Percentiles rank a stretch among this genome's conserved stretches.
phyloP scores from a whole-genome alignment of 2,888 invertebrate genomes.

The Mongoloraphidia duomilia region DNA sequence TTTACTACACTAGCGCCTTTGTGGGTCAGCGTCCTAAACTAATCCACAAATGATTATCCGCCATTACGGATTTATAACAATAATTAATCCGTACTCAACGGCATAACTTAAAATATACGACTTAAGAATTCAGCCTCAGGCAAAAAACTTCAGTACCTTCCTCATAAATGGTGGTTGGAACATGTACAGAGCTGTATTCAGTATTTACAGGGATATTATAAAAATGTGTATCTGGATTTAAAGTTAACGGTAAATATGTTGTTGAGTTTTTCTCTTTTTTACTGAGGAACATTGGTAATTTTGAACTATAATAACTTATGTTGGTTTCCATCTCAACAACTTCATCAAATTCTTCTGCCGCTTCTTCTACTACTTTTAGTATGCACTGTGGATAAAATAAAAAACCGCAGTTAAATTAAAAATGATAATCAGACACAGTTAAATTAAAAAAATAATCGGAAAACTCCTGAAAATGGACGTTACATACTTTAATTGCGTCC shows the following conservation, averaged over 20 bases:
- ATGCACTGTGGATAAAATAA: conserved; percentile 52
- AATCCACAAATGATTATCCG: too few species aligned
- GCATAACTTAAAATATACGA: too few species aligned
- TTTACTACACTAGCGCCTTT: too few species aligned
- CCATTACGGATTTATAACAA: too few species aligned
- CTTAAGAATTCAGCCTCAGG: too few species aligned
- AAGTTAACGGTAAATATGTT: conserved; percentile 40
- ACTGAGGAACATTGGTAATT: conserved; percentile 46
- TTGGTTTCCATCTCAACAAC: conserved; percentile 30
- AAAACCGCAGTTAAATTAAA: neutral
- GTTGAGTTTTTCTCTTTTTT: conserved; percentile 21
- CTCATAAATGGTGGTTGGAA: conserved; percentile 88
- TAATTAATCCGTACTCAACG: too few species aligned
- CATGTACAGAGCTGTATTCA: conserved; percentile 73
- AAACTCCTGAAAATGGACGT: too few species aligned
- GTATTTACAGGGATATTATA: conserved; percentile 72
- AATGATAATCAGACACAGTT: neutral
- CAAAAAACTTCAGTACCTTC: conserved; percentile 35
- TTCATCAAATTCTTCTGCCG: conserved; percentile 43
- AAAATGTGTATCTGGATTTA: conserved; percentile 68
- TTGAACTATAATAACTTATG: conserved; percentile 64
- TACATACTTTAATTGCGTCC: conserved; percentile 65
- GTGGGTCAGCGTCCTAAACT: too few species aligned
- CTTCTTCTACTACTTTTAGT: conserved; percentile 55
- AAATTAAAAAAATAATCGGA: neutral